Evolutionary conservation across 2,113 vertebrate species (phyloP), one percentile per base, ranked within the genome.

Genomic region (Bufo bufo): DNA sequence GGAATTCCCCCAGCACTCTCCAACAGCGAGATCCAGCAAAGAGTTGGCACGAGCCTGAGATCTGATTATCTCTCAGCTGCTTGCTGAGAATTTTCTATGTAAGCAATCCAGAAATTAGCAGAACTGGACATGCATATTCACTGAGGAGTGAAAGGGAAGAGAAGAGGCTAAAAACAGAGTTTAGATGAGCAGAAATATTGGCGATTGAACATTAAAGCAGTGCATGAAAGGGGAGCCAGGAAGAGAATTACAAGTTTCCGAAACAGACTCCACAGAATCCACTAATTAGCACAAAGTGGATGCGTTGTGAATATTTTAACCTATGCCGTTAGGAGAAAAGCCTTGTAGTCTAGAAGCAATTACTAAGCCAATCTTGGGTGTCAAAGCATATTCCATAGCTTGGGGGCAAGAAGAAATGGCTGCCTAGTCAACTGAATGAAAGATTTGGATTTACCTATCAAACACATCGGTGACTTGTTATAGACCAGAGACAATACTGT

Each of bases 51-150:
- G 11, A 20, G 59, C 12, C 49, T 19, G 49, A 89, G 72, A 84
- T 89, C 87, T 89, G 87, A 89, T 89, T 89, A 89, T 84, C 82
- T 89, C 59, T 89, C 87, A 78, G 87, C 87, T 84, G 87, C 79
- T 58, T 84, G 82, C 59, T 84, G 87, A 89, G 82, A 69, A 74
- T 84, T 66, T 84, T 77, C 87, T 89, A 33, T 78, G 72, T 84
- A 78, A 75, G 72, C 74, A 20, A 77, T 89, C 87, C 87, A 89
- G 59, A 84, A 88, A 88, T 77, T 77, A 88, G 72, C 80, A 88
- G 87, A 77, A 54, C 58, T 84, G 66, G 81, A 89, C 82, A 78
- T 84, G 79, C 59, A 84, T 69, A 84, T 78, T 88, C 58, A 77
- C 80, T 54, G 58, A 65, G 74, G 58, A 77, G 72, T 75, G 20